Conservation (phyloP, 2,797 vertebrate genomes). For the Gymnodraco acuticeps region DNA sequence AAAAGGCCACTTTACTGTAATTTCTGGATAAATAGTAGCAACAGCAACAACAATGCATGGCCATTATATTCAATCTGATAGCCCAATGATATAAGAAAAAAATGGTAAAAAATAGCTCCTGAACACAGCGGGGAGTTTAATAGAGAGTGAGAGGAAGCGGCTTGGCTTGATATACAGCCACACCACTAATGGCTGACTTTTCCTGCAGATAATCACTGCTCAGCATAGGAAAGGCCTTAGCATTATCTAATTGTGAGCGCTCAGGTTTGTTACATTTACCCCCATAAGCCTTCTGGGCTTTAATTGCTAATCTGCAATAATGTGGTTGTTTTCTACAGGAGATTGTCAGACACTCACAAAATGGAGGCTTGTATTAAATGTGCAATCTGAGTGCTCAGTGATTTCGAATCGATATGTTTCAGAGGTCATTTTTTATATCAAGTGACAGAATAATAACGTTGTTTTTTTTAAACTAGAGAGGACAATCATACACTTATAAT, state of each 20-base stretch:
- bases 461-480: constrained; percentile 12
- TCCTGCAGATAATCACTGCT: constrained; percentile 68
- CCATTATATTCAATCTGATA: constrained; percentile 33
- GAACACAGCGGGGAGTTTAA: constrained; percentile 55
- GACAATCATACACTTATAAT: not conserved
- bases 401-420: constrained; percentile 47
- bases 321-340: constrained; percentile 43
- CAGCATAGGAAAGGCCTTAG: constrained; percentile 32
- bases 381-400: constrained; percentile 8
- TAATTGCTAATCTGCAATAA: constrained; percentile 76
- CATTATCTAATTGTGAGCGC: constrained; percentile 68
- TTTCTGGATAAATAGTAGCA: constrained; percentile 22
- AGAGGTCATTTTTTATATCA: constrained; percentile 7
- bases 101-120: constrained; percentile 41
- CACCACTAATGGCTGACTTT: constrained; percentile 52
- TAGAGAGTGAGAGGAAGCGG: constrained; percentile 58
- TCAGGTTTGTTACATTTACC: constrained; percentile 56
- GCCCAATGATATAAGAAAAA: constrained; percentile 13
- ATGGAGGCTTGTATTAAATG: not conserved
- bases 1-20: constrained; percentile 28
- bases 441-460: constrained; percentile 17
- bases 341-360: constrained; percentile 20
- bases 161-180: constrained; percentile 54
- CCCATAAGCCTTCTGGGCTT: constrained; percentile 55
- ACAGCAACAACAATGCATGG: constrained; percentile 30